phyloP scores from a whole-genome alignment of 1,140 invertebrate genomes.

The Meloidogyne floridensis region DNA sequence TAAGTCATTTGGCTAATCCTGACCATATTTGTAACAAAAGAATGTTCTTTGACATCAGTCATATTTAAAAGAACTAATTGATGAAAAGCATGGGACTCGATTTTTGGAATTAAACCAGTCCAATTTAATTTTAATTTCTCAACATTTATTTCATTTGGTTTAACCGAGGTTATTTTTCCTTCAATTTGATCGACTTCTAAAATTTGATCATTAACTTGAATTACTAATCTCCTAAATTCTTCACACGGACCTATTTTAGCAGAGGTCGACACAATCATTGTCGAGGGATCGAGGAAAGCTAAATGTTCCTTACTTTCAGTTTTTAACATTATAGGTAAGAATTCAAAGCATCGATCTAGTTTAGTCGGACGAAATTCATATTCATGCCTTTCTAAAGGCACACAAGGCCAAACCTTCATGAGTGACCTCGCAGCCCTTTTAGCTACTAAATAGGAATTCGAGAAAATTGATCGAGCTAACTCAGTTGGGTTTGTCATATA shows the following conservation, averaged over 20 bases:
- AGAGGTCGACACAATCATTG: not conserved
- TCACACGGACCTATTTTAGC: conserved; percentile 7
- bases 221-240: not conserved
- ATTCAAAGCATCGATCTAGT: not conserved
- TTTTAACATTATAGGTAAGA: not conserved
- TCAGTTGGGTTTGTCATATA: not conserved
- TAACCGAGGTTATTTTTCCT: conserved; percentile 21
- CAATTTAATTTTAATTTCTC: not conserved
- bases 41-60: not conserved
- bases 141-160: not conserved
- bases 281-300: not conserved
- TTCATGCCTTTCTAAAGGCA: not conserved
- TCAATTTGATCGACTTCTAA: conserved; percentile 11
- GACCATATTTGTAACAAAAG: not conserved
- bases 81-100: conserved; percentile 3
- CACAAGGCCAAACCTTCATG: conserved; percentile 7
- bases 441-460: not conserved
- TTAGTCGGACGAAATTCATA: conserved; percentile 18
- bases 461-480: not conserved
- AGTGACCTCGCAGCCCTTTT: conserved; percentile 7
- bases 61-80: not conserved
- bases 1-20: not conserved
- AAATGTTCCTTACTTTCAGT: not conserved
- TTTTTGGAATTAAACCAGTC: not conserved
- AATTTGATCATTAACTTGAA: not conserved